A percentile compares a stretch with the other conserved stretches of the same genome.
These are phyloP conservation scores for Fragum whitleyi DNA, from an alignment of 2,888 invertebrate genomes.

Conservation along the genomic window DNA sequence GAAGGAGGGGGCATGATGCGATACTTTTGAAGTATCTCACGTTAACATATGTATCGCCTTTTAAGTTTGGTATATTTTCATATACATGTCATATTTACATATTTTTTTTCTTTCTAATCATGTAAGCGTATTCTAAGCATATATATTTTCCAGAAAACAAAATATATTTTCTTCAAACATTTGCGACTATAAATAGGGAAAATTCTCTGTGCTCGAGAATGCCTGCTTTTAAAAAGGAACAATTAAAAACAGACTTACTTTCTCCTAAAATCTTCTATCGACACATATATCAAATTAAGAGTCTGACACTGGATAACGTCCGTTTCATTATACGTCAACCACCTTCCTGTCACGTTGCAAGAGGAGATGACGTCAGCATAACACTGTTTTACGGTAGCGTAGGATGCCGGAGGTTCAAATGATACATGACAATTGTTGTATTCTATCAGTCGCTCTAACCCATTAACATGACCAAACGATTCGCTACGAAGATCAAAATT, in stretches of 20 bases:
- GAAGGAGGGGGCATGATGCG: too few species aligned
- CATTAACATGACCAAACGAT: not conserved
- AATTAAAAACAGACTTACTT: too few species aligned
- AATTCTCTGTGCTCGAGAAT: too few species aligned
- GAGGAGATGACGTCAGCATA: not conserved
- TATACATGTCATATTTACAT: too few species aligned
- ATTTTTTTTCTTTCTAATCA: too few species aligned
- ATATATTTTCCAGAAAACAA: not conserved
- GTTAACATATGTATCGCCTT: too few species aligned
- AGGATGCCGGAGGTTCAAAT: not conserved
- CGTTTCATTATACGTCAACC: not conserved
- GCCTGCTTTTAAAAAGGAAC: too few species aligned
- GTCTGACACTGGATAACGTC: not conserved
- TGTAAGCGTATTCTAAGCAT: too few species aligned
- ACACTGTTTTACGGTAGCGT: not conserved
- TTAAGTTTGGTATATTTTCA: too few species aligned
- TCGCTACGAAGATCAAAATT: not conserved
- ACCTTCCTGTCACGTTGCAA: conserved; percentile 11
- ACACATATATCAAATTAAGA: conserved; percentile 2
- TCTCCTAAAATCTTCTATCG: not conserved
- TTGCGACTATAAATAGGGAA: too few species aligned
- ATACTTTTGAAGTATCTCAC: too few species aligned
- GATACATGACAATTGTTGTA: not conserved
- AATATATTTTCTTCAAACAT: too few species aligned
- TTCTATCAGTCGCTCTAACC: not conserved